Base-by-base conservation (phyloP, 2,113 vertebrate species). In the Heterochromis multidens region DNA sequence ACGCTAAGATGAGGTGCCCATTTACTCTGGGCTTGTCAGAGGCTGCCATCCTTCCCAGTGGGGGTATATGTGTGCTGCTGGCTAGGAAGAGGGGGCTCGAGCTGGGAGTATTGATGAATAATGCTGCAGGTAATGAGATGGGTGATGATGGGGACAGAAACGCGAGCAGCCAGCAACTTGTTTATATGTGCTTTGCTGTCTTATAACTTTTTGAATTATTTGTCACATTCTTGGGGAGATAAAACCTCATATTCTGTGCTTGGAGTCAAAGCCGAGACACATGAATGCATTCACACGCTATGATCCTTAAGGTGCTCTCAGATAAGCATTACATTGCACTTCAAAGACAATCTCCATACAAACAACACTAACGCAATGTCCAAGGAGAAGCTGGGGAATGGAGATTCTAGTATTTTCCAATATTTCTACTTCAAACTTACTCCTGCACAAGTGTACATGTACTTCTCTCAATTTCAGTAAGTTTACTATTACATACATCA, bases 41-140 rank as follows among this genome's bases (percentile, higher is more conserved):
- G 40, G 84, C 88, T 90, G 91, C 92, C 88, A 88, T 93, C 87
- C 80, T 78, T 78, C 91, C 93, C 92, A 84, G 40, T 83, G 87
- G 93, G 92, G 87, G 89, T 87, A 87, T 88, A 67, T 80, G 87
- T 89, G 87, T 84, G 87, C 74, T 88, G 82, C 80, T 70, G 72
- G 77, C 29, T 85, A 54, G 85, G 67, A 70, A 54, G 79, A 23
- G 79, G 85, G 79, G 83, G 52, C 40, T 61, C 54, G 80, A 85
- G 90, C 84, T 74, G 80, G 84, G 88, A 77, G 84, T 83, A 83
- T 76, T 81, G 80, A 90, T 95, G 94, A 94, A 95, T 94, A 95
- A 93, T 94, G 87, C 94, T 93, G 85, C 85, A 85, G 89, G 88
- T 94, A 94, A 94, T 95, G 90, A 93, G 92, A 91, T 60, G 87